These are phyloP conservation scores for Istiophorus platypterus DNA, from an alignment of 2,113 vertebrate species.

Conservation along the genomic window DNA sequence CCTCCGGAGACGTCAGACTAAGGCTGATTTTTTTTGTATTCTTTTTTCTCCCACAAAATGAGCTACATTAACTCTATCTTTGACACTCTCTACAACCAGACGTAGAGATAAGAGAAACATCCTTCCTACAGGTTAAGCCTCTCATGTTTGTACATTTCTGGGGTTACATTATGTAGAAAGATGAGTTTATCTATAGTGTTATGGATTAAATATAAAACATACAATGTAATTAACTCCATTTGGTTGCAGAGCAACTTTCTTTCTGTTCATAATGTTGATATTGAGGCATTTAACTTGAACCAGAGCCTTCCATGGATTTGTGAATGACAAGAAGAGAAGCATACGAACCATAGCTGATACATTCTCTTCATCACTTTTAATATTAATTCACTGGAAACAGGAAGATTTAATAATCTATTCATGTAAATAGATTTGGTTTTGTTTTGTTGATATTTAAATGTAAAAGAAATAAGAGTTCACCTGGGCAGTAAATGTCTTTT, in stretches of 20 bases:
- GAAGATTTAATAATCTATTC: slow-evolving; percentile 85
- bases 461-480: slow-evolving; percentile 56
- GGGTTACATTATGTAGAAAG: slow-evolving; percentile 33
- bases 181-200: slow-evolving; percentile 56
- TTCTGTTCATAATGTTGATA: slow-evolving; percentile 83
- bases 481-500: slow-evolving; percentile 64
- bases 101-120: slow-evolving; percentile 6
- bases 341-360: slow-evolving; percentile 80
- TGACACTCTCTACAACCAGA: neutral
- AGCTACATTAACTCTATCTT: slow-evolving; percentile 8
- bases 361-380: slow-evolving; percentile 71
- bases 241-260: slow-evolving; percentile 93
- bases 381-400: slow-evolving; percentile 88
- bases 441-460: slow-evolving; percentile 84
- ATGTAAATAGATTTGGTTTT: slow-evolving; percentile 82
- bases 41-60: neutral
- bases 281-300: slow-evolving; percentile 85
- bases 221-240: slow-evolving; percentile 84
- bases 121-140: slow-evolving; percentile 35
- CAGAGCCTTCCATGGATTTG: slow-evolving; percentile 79
- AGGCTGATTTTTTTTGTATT: neutral
- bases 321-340: slow-evolving; percentile 86
- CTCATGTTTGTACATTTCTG: slow-evolving; percentile 22
- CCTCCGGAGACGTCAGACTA: neutral
- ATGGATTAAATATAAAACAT: slow-evolving; percentile 79